These are phyloP conservation scores for Trichoplusia ni DNA, from an alignment of 1,140 invertebrate species.

Conservation along the genomic window DNA sequence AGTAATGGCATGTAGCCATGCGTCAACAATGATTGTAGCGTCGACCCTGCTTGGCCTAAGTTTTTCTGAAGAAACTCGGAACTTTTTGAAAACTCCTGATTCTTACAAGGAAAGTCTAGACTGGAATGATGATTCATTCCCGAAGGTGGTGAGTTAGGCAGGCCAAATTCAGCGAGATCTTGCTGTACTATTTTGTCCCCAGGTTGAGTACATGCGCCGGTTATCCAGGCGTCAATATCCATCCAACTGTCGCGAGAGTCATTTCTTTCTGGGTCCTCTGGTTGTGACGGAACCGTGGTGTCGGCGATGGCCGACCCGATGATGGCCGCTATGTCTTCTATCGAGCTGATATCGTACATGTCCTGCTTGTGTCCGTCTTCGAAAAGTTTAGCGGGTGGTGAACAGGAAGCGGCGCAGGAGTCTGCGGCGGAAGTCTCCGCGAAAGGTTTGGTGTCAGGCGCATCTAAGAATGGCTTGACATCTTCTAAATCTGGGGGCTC, in stretches of 20 bases:
- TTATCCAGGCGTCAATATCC: conserved; percentile 92
- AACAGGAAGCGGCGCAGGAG: conserved; percentile 73
- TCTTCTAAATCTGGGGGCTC: conserved; percentile 81
- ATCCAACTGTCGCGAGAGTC: conserved; percentile 90
- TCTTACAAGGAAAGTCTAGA: conserved; percentile 69
- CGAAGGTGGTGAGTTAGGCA: conserved; percentile 84
- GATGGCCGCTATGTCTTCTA: conserved; percentile 93
- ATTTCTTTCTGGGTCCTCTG: conserved; percentile 84
- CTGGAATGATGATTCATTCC: conserved; percentile 62
- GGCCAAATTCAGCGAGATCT: conserved; percentile 85
- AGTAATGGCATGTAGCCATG: conserved; percentile 90
- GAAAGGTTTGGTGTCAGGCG: conserved; percentile 78
- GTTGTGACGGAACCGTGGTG: conserved; percentile 88
- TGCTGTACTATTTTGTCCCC: conserved; percentile 84
- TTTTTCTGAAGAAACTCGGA: conserved; percentile 78
- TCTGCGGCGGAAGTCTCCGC: conserved; percentile 65
- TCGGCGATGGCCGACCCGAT: conserved; percentile 95
- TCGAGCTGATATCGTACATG: conserved; percentile 87
- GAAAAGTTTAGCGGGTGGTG: conserved; percentile 73
- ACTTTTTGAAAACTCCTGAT: conserved; percentile 74
- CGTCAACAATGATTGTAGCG: conserved; percentile 88
- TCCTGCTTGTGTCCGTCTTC: conserved; percentile 73
- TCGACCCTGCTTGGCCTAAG: conserved; percentile 83
- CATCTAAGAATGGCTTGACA: conserved; percentile 84
- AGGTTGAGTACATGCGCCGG: conserved; percentile 85